These are phyloP conservation scores for Poeciliopsis paucimaculata DNA, from an alignment of 2,797 vertebrate genomes.

Conservation along the genomic window DNA sequence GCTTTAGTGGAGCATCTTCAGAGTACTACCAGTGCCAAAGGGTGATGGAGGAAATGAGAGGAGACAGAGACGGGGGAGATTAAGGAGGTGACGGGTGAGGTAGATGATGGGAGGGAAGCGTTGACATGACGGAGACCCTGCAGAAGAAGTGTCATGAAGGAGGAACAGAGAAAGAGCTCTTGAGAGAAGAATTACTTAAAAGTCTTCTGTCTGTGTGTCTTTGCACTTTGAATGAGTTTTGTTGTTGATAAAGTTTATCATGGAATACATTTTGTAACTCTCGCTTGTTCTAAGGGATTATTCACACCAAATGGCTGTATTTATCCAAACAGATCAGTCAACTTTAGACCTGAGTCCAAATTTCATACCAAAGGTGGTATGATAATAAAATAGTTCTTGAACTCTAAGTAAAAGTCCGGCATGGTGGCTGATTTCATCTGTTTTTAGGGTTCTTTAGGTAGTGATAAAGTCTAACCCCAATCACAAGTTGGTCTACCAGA, in stretches of 20 bases:
- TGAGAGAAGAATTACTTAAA: slow-evolving; percentile 64
- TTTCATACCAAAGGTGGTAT: no score
- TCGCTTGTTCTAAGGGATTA: neutral
- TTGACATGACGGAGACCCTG: slow-evolving; percentile 50
- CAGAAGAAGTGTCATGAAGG: slow-evolving; percentile 61
- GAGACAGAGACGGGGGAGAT: slow-evolving; percentile 48
- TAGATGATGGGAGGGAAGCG: slow-evolving; percentile 63
- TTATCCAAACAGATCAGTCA: neutral
- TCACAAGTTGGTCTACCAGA: neutral
- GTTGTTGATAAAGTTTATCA: neutral
- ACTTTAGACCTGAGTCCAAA: neutral
- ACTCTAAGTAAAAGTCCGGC: neutral
- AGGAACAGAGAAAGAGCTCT: slow-evolving; percentile 67
- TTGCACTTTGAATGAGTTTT: slow-evolving; percentile 50
- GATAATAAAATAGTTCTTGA: no score
- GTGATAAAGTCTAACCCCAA: neutral
- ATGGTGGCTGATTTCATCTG: neutral
- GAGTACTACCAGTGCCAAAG: slow-evolving; percentile 30
- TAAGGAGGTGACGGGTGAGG: slow-evolving; percentile 66
- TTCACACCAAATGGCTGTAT: neutral
- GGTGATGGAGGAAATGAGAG: slow-evolving; percentile 65
- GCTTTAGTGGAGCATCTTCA: slow-evolving; percentile 49
- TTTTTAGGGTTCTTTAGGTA: neutral
- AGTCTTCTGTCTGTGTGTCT: slow-evolving; percentile 52
- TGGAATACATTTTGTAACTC: neutral